Percentiles rank a stretch among this genome's conserved stretches.
Evolutionary conservation across 2,888 invertebrate genomes (phyloP).

Genomic region (Boloria selene): DNA sequence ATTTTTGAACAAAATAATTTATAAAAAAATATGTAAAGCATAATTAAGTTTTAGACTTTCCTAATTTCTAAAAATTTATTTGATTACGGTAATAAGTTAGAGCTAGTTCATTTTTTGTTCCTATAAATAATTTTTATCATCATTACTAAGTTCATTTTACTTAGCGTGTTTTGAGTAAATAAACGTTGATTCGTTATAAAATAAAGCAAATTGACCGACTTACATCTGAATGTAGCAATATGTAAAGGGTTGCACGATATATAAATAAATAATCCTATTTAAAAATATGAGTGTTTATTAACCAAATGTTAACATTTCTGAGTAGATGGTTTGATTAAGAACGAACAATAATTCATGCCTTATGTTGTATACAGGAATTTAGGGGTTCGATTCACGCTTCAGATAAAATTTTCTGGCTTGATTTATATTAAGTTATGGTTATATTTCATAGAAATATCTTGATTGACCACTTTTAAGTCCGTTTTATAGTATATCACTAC

Average conservation of each 20-base stretch:
- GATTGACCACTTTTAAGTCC: too few relatives aligned
- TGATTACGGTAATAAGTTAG: constrained; percentile 10
- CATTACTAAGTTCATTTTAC: background rate
- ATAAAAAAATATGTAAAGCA: background rate
- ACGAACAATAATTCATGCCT: too few relatives aligned
- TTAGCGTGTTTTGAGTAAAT: constrained; percentile 16
- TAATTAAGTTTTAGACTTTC: background rate
- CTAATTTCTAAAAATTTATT: constrained; percentile 2
- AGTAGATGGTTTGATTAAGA: too few relatives aligned
- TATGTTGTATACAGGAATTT: too few relatives aligned
- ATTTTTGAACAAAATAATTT: background rate
- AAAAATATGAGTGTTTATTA: too few relatives aligned
- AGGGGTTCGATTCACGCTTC: constrained; percentile 10
- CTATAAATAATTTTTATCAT: constrained; percentile 9
- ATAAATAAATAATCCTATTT: too few relatives aligned
- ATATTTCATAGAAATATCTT: too few relatives aligned
- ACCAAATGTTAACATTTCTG: too few relatives aligned
- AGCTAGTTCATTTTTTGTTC: constrained; percentile 3
- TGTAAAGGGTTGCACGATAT: too few relatives aligned
- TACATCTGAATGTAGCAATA: too few relatives aligned
- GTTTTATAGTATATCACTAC: too few relatives aligned
- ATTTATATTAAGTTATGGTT: too few relatives aligned
- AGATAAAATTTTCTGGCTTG: constrained; percentile 3
- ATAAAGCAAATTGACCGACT: constrained; percentile 12
- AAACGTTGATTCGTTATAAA: constrained; percentile 8